Evolutionary conservation across 1,140 invertebrate species (phyloP).

Genomic region (Heliconius eleuchia): DNA sequence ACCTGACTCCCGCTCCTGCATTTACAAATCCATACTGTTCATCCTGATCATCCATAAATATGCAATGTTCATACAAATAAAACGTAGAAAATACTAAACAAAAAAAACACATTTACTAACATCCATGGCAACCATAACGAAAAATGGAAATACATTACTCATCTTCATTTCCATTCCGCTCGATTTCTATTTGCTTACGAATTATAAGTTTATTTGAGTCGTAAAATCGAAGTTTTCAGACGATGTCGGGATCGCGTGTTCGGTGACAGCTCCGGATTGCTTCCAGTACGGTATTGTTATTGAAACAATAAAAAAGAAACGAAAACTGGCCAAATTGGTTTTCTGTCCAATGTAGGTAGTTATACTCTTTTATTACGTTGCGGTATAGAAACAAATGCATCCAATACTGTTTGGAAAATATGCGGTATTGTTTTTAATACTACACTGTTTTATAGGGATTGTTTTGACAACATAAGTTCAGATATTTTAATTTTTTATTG

Average conservation of each 20-base stretch:
- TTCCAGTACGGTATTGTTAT: slow-evolving; percentile 39
- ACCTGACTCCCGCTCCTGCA: too few relatives aligned
- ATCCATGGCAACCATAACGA: background rate
- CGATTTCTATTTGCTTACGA: slow-evolving; percentile 32
- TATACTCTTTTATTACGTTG: background rate
- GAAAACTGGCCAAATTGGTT: slow-evolving; percentile 26
- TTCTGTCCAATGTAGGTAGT: slow-evolving; percentile 1
- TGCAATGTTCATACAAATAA: too few relatives aligned
- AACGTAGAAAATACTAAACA: too few relatives aligned
- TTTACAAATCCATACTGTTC: too few relatives aligned
- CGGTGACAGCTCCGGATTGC: slow-evolving; percentile 57
- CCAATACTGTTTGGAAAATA: background rate
- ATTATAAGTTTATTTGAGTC: slow-evolving; percentile 23
- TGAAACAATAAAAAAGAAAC: slow-evolving; percentile 41
- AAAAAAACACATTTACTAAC: background rate
- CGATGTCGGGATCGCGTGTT: slow-evolving; percentile 53
- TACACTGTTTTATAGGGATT: too few relatives aligned
- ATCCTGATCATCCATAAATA: too few relatives aligned
- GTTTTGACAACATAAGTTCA: too few relatives aligned
- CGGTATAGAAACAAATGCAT: background rate
- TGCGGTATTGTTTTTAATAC: too few relatives aligned
- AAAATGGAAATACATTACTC: slow-evolving; percentile 15
- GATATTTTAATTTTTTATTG: too few relatives aligned
- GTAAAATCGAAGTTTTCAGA: slow-evolving; percentile 58
- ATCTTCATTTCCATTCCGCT: slow-evolving; percentile 25